Evolutionary conservation across 2,797 vertebrate genomes (phyloP), one percentile per base, ranked within the genome.

Genomic region (Pseudopleuronectes americanus): DNA sequence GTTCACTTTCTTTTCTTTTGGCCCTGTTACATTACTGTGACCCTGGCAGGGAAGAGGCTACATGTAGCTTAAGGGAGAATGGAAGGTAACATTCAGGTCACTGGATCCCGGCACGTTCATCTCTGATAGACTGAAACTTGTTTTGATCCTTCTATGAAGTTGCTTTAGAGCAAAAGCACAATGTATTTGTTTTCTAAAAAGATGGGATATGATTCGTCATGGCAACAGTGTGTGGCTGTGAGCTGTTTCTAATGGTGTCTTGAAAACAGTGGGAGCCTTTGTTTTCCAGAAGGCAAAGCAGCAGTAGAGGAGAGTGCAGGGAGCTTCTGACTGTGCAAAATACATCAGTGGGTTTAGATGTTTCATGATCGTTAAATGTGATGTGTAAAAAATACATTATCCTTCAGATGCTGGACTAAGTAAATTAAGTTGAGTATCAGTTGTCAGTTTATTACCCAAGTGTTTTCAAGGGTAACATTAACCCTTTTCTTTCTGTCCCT

Each of bases 211-310:
- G 53, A 69, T 62, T 69, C 38, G 52, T 64, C 58, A 38, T 49
- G 59, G 64, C 56, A 28, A 67, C 52, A 47, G 22, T 61, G 56
- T 64, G 38, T 71, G 57, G 77, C 58, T 79, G 55, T 31, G 71
- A 77, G 54, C 3, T 36, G 57, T 43, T 71, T 66, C 63, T 68
- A 74, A 73, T 74, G 72, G 56, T 64, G 66, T 67, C 64, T 70
- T 64, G 19, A 33, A 68, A 80, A 62, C 71, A 76, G 68, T 74
- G 49, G 69, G 54, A 77, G 71, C 36, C 38, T 77, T 81, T 83
- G 71, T 85, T 81, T 79, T 83, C 65, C 73, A 87, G 67, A 80
- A 80, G 75, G 63, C 41, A 75, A 80, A 64, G 63, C 77, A 77
- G 68, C 74, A 69, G 64, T 6, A 56, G 58, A 54, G 26, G 26